Conservation (phyloP, 2,797 vertebrate species). For the Acrossocheilus fasciatus region DNA sequence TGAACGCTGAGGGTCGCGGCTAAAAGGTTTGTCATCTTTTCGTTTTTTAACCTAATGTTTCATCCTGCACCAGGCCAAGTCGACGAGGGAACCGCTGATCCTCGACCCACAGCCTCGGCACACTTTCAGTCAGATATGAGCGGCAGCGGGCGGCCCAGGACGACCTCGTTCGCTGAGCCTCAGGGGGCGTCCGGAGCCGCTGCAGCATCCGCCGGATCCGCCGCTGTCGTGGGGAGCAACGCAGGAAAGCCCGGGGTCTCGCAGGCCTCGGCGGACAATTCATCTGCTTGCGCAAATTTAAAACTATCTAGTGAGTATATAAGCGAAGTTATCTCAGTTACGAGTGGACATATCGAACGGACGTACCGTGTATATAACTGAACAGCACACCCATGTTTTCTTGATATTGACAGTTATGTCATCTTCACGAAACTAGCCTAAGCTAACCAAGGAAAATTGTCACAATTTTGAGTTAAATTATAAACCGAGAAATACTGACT, state of each 20-base stretch:
- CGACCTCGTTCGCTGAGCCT: slow-evolving; percentile 90
- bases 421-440: slow-evolving; percentile 19
- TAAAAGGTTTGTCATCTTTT: slow-evolving; percentile 38
- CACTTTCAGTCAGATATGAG: slow-evolving; percentile 80
- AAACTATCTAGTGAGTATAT: slow-evolving; percentile 86
- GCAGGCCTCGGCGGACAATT: slow-evolving; percentile 82
- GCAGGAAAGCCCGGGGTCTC: slow-evolving; percentile 83
- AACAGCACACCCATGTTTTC: background rate
- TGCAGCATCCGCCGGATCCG: slow-evolving; percentile 78
- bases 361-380: background rate
- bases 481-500: background rate
- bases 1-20: slow-evolving; percentile 62
- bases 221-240: slow-evolving; percentile 82
- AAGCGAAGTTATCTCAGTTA: slow-evolving; percentile 7
- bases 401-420: background rate
- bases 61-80: slow-evolving; percentile 64
- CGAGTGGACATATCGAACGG: background rate
- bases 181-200: slow-evolving; percentile 83
- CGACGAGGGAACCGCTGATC: slow-evolving; percentile 64
- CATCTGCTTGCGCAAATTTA: slow-evolving; percentile 81
- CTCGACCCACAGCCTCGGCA: slow-evolving; percentile 69
- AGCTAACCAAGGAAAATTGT: background rate
- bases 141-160: slow-evolving; percentile 89
- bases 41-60: slow-evolving; percentile 45
- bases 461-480: background rate